A percentile compares a stretch with the other conserved stretches of the same genome.
Evolutionary conservation across 2,888 invertebrate genomes (phyloP).

Genomic region (Holacanthella duospinosa): DNA sequence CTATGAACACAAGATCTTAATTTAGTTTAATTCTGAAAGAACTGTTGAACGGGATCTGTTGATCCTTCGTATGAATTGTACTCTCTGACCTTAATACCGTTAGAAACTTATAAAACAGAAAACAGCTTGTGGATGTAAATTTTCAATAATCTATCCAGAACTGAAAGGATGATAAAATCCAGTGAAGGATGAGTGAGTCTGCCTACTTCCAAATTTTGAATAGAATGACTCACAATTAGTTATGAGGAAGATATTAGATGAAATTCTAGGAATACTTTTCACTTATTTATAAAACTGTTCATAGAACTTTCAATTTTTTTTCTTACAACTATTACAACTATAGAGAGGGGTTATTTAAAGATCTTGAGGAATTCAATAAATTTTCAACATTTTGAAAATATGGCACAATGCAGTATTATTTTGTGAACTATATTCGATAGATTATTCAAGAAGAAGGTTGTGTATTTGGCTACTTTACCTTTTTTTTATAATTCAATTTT

Average conservation of each 20-base stretch:
- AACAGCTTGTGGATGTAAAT: neutral
- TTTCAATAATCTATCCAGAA: neutral
- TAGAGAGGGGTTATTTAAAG: conserved; percentile 12
- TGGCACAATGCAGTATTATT: conserved; percentile 34
- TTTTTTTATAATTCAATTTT: too few species aligned
- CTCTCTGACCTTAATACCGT: conserved; percentile 20
- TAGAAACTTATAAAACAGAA: conserved; percentile 16
- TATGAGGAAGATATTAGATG: conserved; percentile 15
- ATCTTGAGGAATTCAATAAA: conserved; percentile 24
- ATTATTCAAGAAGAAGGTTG: too few species aligned
- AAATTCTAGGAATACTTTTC: too few species aligned
- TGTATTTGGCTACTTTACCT: too few species aligned
- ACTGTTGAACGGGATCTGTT: conserved; percentile 21
- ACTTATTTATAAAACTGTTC: conserved; percentile 25
- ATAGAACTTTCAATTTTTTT: conserved; percentile 14
- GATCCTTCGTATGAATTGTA: conserved; percentile 23
- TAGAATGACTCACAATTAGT: conserved; percentile 10
- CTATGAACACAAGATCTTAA: conserved; percentile 24
- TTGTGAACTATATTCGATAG: conserved; percentile 19
- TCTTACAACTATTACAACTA: neutral
- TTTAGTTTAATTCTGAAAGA: conserved; percentile 23
- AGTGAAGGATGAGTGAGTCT: conserved; percentile 20
- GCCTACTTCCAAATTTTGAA: conserved; percentile 5
- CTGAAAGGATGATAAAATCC: conserved; percentile 10
- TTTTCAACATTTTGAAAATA: conserved; percentile 29